Percentiles rank a stretch among this genome's conserved stretches.
Conservation (phyloP, 2,113 vertebrate genomes). For the Platysternon megacephalum region DNA sequence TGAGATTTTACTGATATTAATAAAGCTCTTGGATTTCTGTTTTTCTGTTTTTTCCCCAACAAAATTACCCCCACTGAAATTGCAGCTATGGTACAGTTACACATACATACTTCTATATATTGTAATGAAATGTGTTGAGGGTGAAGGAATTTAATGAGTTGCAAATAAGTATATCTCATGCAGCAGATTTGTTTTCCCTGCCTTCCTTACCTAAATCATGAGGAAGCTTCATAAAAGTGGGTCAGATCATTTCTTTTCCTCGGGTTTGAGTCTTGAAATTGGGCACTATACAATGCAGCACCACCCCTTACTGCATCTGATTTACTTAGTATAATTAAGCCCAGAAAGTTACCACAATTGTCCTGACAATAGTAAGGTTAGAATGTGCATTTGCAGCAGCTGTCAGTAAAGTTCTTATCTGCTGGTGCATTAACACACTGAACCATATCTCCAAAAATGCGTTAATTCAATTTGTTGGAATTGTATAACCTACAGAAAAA, state of each 20-base stretch:
- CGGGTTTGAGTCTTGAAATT: not conserved
- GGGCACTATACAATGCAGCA: slow-evolving; percentile 29
- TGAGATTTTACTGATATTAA: not conserved
- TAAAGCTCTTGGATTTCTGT: not conserved
- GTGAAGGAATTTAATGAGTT: slow-evolving; percentile 19
- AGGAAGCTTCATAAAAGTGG: slow-evolving; percentile 13
- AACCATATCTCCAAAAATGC: slow-evolving; percentile 69
- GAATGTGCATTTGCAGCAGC: slow-evolving; percentile 8
- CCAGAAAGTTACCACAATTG: slow-evolving; percentile 43
- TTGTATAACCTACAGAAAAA: slow-evolving; percentile 71
- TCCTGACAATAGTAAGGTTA: slow-evolving; percentile 40
- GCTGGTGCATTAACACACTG: slow-evolving; percentile 55
- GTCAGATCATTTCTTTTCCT: not conserved
- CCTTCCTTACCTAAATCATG: not conserved
- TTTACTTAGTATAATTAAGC: slow-evolving; percentile 8
- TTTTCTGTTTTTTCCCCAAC: not conserved
- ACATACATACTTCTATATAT: not conserved
- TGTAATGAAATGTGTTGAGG: slow-evolving; percentile 6
- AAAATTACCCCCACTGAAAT: slow-evolving; percentile 20
- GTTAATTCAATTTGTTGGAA: slow-evolving; percentile 79
- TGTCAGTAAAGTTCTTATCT: not conserved
- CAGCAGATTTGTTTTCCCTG: not conserved
- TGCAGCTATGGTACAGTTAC: not conserved
- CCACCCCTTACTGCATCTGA: slow-evolving; percentile 37
- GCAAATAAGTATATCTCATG: slow-evolving; percentile 3